A percentile compares a stretch with the other conserved stretches of the same genome.
Evolutionary conservation across 2,797 vertebrate species (phyloP).

Genomic region (Eremophila alpestris): DNA sequence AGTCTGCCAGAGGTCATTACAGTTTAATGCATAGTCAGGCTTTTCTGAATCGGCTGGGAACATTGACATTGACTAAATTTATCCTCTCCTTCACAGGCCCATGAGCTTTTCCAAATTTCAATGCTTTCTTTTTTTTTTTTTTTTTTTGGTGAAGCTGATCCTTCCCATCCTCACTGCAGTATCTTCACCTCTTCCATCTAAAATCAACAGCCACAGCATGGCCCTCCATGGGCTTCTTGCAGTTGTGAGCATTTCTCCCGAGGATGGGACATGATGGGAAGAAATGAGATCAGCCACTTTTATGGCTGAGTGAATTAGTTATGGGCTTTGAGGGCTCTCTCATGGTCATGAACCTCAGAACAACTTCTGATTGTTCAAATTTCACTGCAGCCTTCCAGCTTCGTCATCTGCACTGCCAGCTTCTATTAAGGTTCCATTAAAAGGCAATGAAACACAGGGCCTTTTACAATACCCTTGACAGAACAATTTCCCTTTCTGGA

Average conservation of each 20-base stretch:
- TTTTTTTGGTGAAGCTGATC: not conserved
- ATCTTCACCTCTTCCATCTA: not conserved
- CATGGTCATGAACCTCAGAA: slow-evolving; percentile 36
- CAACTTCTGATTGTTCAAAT: slow-evolving; percentile 61
- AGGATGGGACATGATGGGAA: not conserved
- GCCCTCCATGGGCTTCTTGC: not conserved
- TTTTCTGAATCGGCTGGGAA: slow-evolving; percentile 13
- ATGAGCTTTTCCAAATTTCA: slow-evolving; percentile 15
- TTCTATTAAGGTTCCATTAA: slow-evolving; percentile 63
- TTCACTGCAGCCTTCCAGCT: slow-evolving; percentile 56
- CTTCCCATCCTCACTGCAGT: not conserved
- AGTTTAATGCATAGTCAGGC: not conserved
- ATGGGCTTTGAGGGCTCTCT: slow-evolving; percentile 3
- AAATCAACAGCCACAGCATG: not conserved
- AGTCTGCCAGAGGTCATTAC: slow-evolving; percentile 38
- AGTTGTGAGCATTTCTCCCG: not conserved
- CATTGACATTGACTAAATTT: slow-evolving; percentile 22
- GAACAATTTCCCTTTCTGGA: slow-evolving; percentile 51
- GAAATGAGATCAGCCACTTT: slow-evolving; percentile 49
- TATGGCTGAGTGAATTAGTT: not conserved
- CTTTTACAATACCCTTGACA: slow-evolving; percentile 60
- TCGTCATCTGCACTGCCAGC: slow-evolving; percentile 49
- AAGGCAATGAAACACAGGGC: slow-evolving; percentile 53
- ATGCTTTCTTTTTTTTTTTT: not conserved
- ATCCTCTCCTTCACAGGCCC: not conserved